These are phyloP conservation scores for Megaustenia siamemsis DNA, from an alignment of 2,888 invertebrate genomes.

Conservation along the genomic window DNA sequence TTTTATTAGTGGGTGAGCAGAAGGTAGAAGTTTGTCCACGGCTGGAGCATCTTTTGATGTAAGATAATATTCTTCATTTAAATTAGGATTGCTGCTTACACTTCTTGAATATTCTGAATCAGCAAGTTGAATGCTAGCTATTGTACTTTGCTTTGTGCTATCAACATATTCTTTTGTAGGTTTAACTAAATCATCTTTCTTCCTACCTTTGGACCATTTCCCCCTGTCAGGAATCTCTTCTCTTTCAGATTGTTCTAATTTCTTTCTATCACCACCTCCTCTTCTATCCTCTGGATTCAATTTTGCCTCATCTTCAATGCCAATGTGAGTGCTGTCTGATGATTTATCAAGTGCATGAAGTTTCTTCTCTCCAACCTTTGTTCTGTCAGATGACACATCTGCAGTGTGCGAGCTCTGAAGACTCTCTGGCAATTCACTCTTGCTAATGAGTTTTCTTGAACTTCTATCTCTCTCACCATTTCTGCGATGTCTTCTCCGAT, in stretches of 20 bases:
- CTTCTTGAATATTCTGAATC: conserved; percentile 18
- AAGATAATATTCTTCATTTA: conserved; percentile 13
- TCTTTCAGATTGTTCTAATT: not conserved
- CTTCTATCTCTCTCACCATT: too few species aligned
- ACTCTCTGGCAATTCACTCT: not conserved
- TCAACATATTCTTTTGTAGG: not conserved
- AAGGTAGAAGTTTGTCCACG: not conserved
- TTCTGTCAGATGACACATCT: not conserved
- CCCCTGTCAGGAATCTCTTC: not conserved
- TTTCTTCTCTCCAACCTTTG: not conserved
- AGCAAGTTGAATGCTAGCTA: not conserved
- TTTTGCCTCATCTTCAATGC: not conserved
- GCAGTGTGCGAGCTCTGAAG: not conserved
- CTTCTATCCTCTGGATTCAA: not conserved
- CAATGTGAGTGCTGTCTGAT: not conserved
- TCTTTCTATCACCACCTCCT: conserved; percentile 32
- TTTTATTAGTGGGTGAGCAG: conserved; percentile 10
- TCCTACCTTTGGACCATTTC: not conserved
- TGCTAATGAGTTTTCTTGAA: not conserved
- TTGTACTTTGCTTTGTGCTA: not conserved
- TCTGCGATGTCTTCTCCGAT: not conserved
- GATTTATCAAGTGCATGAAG: not conserved
- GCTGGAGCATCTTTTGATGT: conserved; percentile 13
- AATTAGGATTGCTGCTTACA: not conserved
- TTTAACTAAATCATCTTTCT: not conserved